Base-by-base conservation (phyloP, 2,113 vertebrate genomes). In the Syngnathus floridae region DNA sequence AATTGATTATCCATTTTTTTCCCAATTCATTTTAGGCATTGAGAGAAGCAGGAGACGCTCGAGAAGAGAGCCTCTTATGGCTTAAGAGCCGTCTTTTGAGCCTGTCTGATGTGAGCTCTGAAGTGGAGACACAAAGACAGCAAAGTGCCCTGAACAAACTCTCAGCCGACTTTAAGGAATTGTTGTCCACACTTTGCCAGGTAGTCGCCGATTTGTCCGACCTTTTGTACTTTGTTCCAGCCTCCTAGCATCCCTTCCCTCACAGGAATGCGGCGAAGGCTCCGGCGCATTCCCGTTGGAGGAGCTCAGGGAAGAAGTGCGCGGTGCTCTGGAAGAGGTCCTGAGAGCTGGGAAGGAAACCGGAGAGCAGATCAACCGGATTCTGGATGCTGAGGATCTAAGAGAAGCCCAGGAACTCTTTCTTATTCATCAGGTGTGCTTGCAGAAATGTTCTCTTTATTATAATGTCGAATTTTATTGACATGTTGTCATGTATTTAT, bases 391-490 rank as follows among this genome's bases (percentile, higher is more conserved):
- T 7, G 93, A 93, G 66, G 92, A 82, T 46, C 84, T 94, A 56
- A 78, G 93, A 54, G 92, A 96, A 84, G 95, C 95, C 16, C 92
- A 91, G 62, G 93, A 95, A 48, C 79, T 96, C 17, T 90, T 95
- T 22, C 86, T 93, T n/a, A 91, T 91, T 82, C 92, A 96, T 85
- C 93, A 97, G 94, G 96, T 98, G 4, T 66, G 72, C 41, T 55
- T 48, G 51, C 37, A 60, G 14, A 41, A 41, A 41, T 12, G 40
- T 41, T 41, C 40, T 31, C 26, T 31, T 31, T 31, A 31, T 31
- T 31, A 31, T 31, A 31, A 31, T 31, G 26, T 3, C 26, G 26
- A 31, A 31, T 3, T 31, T 3, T 31, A 31, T 31, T 31, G 12
- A 41, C 7, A 0, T 61, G 14, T 66, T 11, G 70, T 19, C 62